Evolutionary conservation across 2,888 invertebrate species (phyloP).

Genomic region (Horisme vitalbata): DNA sequence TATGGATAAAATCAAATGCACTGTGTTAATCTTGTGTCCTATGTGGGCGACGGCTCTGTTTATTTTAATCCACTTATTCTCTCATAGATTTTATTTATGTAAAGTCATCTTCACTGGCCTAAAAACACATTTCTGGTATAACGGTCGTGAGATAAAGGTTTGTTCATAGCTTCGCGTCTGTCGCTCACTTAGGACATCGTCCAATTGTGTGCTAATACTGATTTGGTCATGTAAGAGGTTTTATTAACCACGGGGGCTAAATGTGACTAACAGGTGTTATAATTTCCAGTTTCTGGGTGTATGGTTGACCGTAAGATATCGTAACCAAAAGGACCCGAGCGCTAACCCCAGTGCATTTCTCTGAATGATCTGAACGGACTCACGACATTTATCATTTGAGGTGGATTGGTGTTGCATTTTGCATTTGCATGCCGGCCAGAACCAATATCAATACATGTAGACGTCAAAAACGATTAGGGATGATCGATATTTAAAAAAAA

Average conservation of each 20-base stretch:
- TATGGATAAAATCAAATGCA: slow-evolving; percentile 17
- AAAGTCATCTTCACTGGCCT: too few species aligned
- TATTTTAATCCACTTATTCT: too few species aligned
- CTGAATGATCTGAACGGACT: slow-evolving; percentile 85
- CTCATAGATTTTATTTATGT: too few species aligned
- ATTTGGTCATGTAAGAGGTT: slow-evolving; percentile 7
- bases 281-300: slow-evolving; percentile 96
- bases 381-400: slow-evolving; percentile 60
- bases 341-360: slow-evolving; percentile 99
- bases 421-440: slow-evolving; percentile 29
- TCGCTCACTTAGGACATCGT: too few species aligned
- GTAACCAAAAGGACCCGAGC: slow-evolving; percentile 98
- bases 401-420: slow-evolving; percentile 68
- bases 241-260: slow-evolving; percentile 33
- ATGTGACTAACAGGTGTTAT: slow-evolving; percentile 69
- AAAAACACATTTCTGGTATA: too few species aligned
- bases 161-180: too few species aligned
- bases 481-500: too few species aligned
- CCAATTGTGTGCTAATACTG: slow-evolving; percentile 5
- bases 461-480: too few species aligned
- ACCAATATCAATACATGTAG: slow-evolving; percentile 6
- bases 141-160: too few species aligned
- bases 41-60: slow-evolving; percentile 1
- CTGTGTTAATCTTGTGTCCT: slow-evolving; percentile 11
- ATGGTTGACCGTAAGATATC: slow-evolving; percentile 97